Base-by-base conservation (phyloP, 2,888 invertebrate species). In the Hirtodrosophila duncani region DNA sequence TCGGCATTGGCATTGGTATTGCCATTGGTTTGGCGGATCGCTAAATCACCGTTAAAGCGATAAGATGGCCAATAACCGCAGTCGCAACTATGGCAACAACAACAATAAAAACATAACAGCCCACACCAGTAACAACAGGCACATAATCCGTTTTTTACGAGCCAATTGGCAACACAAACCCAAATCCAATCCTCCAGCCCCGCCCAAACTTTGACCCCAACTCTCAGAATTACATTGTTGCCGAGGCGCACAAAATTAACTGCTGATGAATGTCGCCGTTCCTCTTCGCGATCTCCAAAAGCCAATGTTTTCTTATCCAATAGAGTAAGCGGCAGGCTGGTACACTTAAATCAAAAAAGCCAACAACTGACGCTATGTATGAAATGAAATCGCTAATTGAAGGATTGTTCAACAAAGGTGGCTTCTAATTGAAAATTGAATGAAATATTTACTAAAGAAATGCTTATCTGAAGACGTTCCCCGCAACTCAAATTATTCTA, bases 211-310 rank as follows among this genome's bases (percentile, higher is more conserved):
- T 30, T 10, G 21, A 33, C n/a, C 6, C 6, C 33, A 23, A 9
- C 16, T 36, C 20, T 10, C 10, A 27, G n/a, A 3, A 11, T 39
- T 69, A 80, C 84, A 77, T 72, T 83, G 84, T 85, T 84, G 84
- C 81, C 67, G 65, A 75, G 69, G 78, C 69, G 80, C 82, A 78
- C 82, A 84, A 82, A 83, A 82, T 85, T 85, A 85, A 85, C 83
- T 83, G 82, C 78, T 83, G 84, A 83, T 78, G 83, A 75, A 83
- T 84, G 84, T 75, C 4, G 37, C 16, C 41, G 18, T 13, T 10
- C n/a, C n/a, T n/a, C n/a, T n/a, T n/a, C n/a, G n/a, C n/a, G n/a
- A n/a, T n/a, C n/a, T n/a, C n/a, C n/a, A n/a, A n/a, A n/a, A n/a
- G n/a, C n/a, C n/a, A n/a, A n/a, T n/a, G n/a, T n/a, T n/a, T n/a